Percentiles rank a stretch among this genome's conserved stretches.
Conservation (phyloP, 1,140 invertebrate genomes). For the Brachionus koreanus region DNA sequence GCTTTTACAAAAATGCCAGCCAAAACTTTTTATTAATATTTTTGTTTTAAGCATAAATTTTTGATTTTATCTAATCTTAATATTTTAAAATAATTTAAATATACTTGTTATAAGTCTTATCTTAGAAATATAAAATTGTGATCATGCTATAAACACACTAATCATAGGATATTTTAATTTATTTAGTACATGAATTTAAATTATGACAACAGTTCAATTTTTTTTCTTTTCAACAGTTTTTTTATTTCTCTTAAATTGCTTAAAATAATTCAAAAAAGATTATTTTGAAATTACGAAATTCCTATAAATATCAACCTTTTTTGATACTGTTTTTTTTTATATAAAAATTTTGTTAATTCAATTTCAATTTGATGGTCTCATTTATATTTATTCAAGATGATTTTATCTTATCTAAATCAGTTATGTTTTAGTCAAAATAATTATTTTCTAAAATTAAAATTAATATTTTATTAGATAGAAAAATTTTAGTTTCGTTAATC, state of each 20-base stretch:
- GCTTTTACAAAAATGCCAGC: too few species aligned
- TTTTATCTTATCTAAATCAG: too few species aligned
- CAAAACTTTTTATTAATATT: not conserved
- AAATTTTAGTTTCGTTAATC: conserved; percentile 32
- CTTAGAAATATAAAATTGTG: not conserved
- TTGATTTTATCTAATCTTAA: not conserved
- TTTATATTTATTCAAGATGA: not conserved
- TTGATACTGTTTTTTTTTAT: too few species aligned
- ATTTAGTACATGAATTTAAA: not conserved
- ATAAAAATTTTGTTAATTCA: too few species aligned
- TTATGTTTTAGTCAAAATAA: too few species aligned
- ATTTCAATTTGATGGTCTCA: not conserved
- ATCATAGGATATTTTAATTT: not conserved
- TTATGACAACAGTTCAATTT: not conserved
- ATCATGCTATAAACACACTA: not conserved
- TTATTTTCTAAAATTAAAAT: too few species aligned
- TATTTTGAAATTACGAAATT: not conserved
- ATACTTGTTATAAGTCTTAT: too few species aligned
- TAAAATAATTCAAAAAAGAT: not conserved
- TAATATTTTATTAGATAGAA: conserved; percentile 34
- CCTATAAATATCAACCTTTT: not conserved
- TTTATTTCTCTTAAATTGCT: not conserved
- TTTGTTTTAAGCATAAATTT: not conserved
- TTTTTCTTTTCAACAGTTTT: not conserved
- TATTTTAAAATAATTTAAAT: not conserved